A percentile compares a stretch with the other conserved stretches of the same genome.
These are phyloP conservation scores for Sphaerophoria taeniata DNA, from an alignment of 2,888 invertebrate genomes.

Conservation along the genomic window DNA sequence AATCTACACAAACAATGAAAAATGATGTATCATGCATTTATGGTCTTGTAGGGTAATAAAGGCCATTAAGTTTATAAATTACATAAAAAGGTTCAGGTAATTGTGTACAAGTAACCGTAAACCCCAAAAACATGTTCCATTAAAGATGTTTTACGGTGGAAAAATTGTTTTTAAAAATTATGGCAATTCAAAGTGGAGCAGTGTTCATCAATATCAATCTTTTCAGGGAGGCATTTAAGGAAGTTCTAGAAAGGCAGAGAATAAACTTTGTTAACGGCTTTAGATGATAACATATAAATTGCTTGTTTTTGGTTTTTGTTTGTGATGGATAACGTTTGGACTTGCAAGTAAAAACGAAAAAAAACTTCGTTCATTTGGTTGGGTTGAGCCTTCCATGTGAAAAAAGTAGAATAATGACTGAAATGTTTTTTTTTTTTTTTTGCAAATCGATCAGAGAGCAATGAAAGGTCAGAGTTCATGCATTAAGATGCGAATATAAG, in stretches of 20 bases:
- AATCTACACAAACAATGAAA: conserved; percentile 14
- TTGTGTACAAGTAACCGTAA: neutral
- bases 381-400: too few species aligned
- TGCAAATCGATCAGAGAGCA: too few species aligned
- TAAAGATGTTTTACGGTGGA: neutral
- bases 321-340: too few species aligned
- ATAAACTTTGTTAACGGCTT: too few species aligned
- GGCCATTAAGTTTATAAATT: conserved; percentile 49
- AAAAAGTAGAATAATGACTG: too few species aligned
- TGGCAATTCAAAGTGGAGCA: conserved; percentile 30
- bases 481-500: too few species aligned
- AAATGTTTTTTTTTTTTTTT: too few species aligned
- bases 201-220: conserved; percentile 60
- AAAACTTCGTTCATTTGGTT: too few species aligned
- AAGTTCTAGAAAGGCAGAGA: conserved; percentile 7
- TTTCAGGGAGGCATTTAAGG: neutral
- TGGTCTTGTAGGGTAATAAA: conserved; percentile 40
- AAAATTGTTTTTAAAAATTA: conserved; percentile 24
- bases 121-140: neutral
- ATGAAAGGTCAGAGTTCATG: too few species aligned
- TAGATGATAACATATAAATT: neutral
- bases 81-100: conserved; percentile 1
- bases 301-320: conserved; percentile 11
- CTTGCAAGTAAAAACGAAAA: too few species aligned
- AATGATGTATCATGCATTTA: conserved; percentile 49